phyloP scores from a whole-genome alignment of 2,888 invertebrate genomes.

The Eupithecia tripunctaria region DNA sequence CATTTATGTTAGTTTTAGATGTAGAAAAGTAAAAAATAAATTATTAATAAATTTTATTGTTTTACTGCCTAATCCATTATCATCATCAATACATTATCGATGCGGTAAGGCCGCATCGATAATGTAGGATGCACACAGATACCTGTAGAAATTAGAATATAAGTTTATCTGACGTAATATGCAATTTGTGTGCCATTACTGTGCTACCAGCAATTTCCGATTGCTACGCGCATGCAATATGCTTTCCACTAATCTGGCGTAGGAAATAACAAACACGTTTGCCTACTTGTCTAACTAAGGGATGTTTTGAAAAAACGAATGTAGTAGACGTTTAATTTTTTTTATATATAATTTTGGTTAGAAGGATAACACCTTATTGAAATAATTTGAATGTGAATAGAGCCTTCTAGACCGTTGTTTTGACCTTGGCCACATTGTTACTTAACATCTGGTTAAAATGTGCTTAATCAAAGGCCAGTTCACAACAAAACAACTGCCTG shows the following conservation, averaged over 20 bases:
- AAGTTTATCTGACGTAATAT: not conserved
- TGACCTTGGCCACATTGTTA: not conserved
- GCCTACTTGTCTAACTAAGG: not conserved
- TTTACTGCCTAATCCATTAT: not conserved
- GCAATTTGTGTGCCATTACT: not conserved
- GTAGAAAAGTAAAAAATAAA: not conserved
- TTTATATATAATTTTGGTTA: not conserved
- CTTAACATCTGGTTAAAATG: no score
- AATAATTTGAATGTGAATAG: not conserved
- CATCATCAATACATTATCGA: no score
- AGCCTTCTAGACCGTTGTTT: not conserved
- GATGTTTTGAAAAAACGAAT: not conserved
- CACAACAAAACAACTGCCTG: no score
- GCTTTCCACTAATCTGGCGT: not conserved
- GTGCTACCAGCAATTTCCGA: constrained; percentile 2
- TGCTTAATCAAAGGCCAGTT: no score
- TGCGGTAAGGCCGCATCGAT: not conserved
- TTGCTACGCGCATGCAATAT: not conserved
- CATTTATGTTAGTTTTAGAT: not conserved
- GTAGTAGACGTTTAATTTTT: not conserved
- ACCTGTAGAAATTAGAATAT: not conserved
- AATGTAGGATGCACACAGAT: not conserved
- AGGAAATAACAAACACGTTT: constrained; percentile 22
- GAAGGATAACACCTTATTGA: not conserved
- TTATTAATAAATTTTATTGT: not conserved